Evolutionary conservation across 2,113 vertebrate species (phyloP).

Genomic region (Zeus faber): DNA sequence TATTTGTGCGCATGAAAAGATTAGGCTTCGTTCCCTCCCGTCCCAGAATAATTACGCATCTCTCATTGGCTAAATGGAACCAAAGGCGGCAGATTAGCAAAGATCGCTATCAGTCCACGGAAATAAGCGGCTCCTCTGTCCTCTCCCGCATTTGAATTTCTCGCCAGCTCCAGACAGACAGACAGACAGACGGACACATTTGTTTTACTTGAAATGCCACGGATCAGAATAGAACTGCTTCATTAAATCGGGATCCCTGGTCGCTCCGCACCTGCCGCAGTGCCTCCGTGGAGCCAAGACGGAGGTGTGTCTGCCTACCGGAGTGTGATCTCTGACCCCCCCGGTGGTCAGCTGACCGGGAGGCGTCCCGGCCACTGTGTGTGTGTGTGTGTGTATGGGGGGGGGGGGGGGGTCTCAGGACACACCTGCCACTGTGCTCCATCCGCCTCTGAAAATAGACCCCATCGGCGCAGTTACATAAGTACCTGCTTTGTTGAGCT

Average conservation of each 20-base stretch:
- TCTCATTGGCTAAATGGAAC: neutral
- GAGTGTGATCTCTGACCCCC: constrained; percentile 29
- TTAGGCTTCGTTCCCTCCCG: neutral
- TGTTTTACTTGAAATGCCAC: neutral
- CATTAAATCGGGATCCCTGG: neutral
- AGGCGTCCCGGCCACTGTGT: constrained; percentile 13
- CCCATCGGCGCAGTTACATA: constrained; percentile 39
- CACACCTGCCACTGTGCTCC: constrained; percentile 48
- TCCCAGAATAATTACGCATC: neutral
- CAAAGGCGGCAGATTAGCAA: constrained; percentile 6
- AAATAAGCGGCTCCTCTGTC: neutral
- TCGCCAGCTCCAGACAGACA: neutral
- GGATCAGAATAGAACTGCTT: neutral
- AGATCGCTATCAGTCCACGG: neutral
- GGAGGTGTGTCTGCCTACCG: neutral
- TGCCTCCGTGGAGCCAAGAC: neutral
- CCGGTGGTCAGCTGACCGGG: constrained; percentile 28
- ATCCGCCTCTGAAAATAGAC: constrained; percentile 64
- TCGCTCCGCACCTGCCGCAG: constrained; percentile 34
- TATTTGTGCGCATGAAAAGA: constrained; percentile 12
- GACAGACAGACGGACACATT: neutral
- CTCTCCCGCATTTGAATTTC: neutral
- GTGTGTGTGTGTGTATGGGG: no score
- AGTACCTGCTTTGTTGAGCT: constrained; percentile 39
- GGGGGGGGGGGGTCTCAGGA: constrained; percentile 13